Conservation (phyloP, 2,113 vertebrate species). For the Toxostoma redivivum region DNA sequence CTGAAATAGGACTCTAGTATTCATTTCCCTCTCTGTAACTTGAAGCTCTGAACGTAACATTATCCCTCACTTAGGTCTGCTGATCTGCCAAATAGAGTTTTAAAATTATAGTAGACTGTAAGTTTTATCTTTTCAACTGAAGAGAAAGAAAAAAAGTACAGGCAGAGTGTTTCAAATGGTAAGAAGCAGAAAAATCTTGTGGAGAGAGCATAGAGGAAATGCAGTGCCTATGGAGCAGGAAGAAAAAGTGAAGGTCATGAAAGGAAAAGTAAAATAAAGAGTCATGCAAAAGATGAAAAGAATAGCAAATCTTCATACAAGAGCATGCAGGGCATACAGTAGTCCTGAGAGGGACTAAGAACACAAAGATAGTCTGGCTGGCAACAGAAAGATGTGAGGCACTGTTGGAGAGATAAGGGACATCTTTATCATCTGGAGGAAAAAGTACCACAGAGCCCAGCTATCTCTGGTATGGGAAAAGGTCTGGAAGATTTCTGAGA, state of each 20-base stretch:
- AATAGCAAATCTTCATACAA: not conserved
- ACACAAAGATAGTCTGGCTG: not conserved
- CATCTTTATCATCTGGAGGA: not conserved
- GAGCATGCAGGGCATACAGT: not conserved
- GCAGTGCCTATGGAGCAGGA: not conserved
- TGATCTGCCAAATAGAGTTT: not conserved
- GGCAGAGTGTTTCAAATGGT: not conserved
- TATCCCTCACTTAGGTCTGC: not conserved
- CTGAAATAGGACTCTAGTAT: not conserved
- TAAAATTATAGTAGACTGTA: not conserved
- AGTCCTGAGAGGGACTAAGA: not conserved
- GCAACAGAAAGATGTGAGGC: not conserved
- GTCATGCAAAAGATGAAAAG: not conserved
- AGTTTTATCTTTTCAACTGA: not conserved
- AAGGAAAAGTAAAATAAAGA: not conserved
- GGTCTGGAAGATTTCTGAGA: not conserved
- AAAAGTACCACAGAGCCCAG: not conserved
- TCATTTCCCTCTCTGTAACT: not conserved
- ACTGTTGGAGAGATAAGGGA: not conserved
- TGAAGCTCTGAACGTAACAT: not conserved
- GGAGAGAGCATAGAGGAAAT: not conserved
- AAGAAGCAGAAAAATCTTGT: not conserved
- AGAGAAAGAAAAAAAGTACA: not conserved
- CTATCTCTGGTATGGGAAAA: not conserved
- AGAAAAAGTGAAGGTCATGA: not conserved